These are phyloP conservation scores for Tupaia chinensis DNA, from an alignment of 2,113 vertebrate genomes.

Conservation along the genomic window DNA sequence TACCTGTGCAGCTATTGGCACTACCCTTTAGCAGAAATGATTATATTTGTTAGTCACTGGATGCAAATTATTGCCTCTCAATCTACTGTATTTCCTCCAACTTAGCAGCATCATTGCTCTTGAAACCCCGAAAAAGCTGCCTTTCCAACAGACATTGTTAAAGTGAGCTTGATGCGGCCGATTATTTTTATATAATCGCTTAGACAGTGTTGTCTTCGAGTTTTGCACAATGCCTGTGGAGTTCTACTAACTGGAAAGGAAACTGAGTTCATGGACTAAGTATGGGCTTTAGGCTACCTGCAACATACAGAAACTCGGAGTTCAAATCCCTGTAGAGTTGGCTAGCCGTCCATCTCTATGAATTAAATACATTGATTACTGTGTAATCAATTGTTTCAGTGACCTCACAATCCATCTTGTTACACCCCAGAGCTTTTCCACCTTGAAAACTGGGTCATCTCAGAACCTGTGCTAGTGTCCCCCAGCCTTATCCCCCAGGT, in stretches of 20 bases:
- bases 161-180: conserved; percentile 31
- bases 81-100: not conserved
- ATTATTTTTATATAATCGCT: conserved; percentile 58
- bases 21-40: conserved; percentile 29
- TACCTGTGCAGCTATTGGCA: conserved; percentile 19
- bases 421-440: not conserved
- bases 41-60: not conserved
- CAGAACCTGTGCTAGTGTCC: not conserved
- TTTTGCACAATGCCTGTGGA: conserved; percentile 36
- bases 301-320: not conserved
- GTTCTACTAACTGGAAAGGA: conserved; percentile 34
- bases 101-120: not conserved
- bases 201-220: not conserved
- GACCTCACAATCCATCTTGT: not conserved
- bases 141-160: conserved; percentile 50
- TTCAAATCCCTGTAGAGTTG: not conserved
- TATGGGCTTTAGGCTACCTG: conserved; percentile 42
- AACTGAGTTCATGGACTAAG: conserved; percentile 49
- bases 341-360: not conserved
- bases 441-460: not conserved
- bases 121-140: not conserved
- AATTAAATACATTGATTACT: not conserved
- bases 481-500: not conserved
- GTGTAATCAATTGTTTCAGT: conserved; percentile 26
- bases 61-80: conserved; percentile 42